Conservation (phyloP, 2,888 invertebrate genomes). For the Catocala nupta region DNA sequence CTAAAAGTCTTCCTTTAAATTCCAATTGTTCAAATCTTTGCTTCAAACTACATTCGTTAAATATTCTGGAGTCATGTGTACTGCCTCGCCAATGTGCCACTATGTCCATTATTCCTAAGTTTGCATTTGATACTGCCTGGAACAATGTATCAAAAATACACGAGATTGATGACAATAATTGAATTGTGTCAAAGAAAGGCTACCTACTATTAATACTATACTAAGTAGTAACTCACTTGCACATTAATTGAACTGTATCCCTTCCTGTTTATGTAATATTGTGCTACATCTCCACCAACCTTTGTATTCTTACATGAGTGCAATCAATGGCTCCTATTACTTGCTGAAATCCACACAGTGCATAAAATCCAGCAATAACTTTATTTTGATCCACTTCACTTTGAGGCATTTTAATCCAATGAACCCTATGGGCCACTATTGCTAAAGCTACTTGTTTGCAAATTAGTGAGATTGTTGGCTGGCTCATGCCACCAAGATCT, state of each 20-base stretch:
- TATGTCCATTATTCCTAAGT: slow-evolving; percentile 36
- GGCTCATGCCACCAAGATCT: background rate
- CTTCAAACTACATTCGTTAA: slow-evolving; percentile 27
- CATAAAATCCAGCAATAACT: background rate
- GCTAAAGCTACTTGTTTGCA: slow-evolving; percentile 5
- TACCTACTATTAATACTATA: too few relatives aligned
- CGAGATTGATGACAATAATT: too few relatives aligned
- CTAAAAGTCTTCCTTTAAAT: slow-evolving; percentile 14
- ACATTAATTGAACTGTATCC: slow-evolving; percentile 1
- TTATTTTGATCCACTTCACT: background rate
- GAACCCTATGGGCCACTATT: background rate
- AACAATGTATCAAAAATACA: background rate
- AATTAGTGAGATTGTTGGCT: background rate
- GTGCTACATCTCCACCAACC: too few relatives aligned
- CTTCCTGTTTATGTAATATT: slow-evolving; percentile 6
- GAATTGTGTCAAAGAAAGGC: too few relatives aligned
- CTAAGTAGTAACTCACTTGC: background rate
- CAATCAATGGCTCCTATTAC: background rate
- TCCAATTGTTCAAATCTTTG: slow-evolving; percentile 30
- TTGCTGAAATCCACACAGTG: background rate
- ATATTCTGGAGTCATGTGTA: slow-evolving; percentile 43
- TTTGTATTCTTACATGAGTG: too few relatives aligned
- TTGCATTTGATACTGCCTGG: slow-evolving; percentile 21
- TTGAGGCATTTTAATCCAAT: background rate
- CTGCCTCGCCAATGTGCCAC: slow-evolving; percentile 45